Evolutionary conservation across 1,140 invertebrate species (phyloP).

Genomic region (Drosophila sulfurigaster): DNA sequence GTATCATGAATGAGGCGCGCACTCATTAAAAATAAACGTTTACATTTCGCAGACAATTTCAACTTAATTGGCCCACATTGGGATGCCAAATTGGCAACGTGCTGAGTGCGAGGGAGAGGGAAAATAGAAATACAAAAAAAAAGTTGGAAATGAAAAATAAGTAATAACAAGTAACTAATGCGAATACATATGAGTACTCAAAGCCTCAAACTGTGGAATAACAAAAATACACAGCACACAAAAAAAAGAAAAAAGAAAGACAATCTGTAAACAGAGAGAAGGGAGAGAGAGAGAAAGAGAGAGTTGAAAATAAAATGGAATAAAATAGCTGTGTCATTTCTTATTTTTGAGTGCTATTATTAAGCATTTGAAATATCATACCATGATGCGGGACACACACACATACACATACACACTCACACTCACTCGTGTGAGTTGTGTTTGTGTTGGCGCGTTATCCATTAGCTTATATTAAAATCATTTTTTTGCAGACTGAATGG

Average conservation of each 20-base stretch:
- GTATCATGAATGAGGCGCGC: conserved; percentile 13
- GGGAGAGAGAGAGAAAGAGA: not conserved
- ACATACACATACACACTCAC: not conserved
- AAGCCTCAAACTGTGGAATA: conserved; percentile 7
- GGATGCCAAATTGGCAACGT: conserved; percentile 41
- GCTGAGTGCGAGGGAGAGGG: not conserved
- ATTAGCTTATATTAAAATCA: conserved; percentile 84
- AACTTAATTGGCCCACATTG: conserved; percentile 75
- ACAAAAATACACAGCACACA: not conserved
- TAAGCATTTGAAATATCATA: conserved; percentile 83
- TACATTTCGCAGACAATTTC: conserved; percentile 76
- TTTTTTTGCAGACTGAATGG: conserved; percentile 75
- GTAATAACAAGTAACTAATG: conserved; percentile 49
- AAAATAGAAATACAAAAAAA: conserved; percentile 9
- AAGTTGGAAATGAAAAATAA: conserved; percentile 33
- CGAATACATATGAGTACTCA: conserved; percentile 28
- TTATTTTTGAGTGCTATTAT: conserved; percentile 78
- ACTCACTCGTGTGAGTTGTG: conserved; percentile 8
- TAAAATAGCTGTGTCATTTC: conserved; percentile 78
- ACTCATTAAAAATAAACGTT: conserved; percentile 68
- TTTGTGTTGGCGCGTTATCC: conserved; percentile 69
- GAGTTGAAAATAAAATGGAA: conserved; percentile 42
- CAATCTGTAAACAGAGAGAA: not conserved
- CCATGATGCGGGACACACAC: conserved; percentile 69
- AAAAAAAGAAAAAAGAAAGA: not conserved